These are phyloP conservation scores for Geodia barretti DNA, from an alignment of 37 sponge, comb jelly and placozoan genomes.

Conservation along the genomic window DNA sequence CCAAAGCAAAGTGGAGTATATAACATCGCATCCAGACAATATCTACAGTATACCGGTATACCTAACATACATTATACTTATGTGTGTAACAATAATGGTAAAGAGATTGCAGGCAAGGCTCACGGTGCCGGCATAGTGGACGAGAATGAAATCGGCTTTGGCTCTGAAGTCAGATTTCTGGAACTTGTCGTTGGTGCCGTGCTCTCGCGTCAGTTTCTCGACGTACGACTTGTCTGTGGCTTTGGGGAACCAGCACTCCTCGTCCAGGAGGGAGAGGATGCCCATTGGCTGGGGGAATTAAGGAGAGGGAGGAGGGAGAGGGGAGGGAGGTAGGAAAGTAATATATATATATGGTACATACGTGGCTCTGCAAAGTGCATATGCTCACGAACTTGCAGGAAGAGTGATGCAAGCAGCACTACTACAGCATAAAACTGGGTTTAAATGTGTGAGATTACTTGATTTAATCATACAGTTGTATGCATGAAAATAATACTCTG, in stretches of 20 bases:
- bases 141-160: conserved; percentile 89
- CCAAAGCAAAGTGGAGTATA: too few relatives aligned
- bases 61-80: not conserved
- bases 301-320: too few relatives aligned
- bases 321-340: too few relatives aligned
- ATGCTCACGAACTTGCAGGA: too few relatives aligned
- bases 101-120: conserved; percentile 19
- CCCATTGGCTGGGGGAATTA: conserved; percentile 98
- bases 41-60: not conserved
- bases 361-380: too few relatives aligned
- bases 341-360: too few relatives aligned
- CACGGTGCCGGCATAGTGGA: conserved; percentile 97
- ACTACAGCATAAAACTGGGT: too few relatives aligned
- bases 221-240: conserved; percentile 94
- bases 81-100: not conserved
- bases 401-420: too few relatives aligned
- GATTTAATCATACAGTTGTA: too few relatives aligned
- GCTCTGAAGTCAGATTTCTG: conserved; percentile 95
- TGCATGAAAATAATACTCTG: too few relatives aligned
- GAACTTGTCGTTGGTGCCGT: conserved; percentile 73
- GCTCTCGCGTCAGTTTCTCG: conserved; percentile 89
- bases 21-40: too few relatives aligned
- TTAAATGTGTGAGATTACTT: too few relatives aligned
- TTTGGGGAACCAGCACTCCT: conserved; percentile 99
- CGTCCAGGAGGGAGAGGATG: conserved; percentile 94